A percentile compares a stretch with the other conserved stretches of the same genome.
Evolutionary conservation across 2,888 invertebrate genomes (phyloP).

Genomic region (Spicauda simplicius): DNA sequence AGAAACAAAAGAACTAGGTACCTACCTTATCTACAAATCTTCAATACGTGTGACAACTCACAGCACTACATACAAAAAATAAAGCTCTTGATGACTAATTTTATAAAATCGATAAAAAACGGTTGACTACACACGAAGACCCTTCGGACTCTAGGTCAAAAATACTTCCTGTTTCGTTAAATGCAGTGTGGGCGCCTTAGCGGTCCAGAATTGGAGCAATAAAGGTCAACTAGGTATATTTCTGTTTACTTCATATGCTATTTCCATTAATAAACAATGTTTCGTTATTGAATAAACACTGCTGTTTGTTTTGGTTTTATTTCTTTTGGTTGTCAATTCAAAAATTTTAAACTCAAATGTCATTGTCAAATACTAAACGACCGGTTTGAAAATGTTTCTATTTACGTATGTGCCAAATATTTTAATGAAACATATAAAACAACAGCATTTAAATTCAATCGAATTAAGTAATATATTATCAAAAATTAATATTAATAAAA

Average conservation of each 20-base stretch:
- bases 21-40: not conserved
- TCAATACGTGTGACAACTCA: not conserved
- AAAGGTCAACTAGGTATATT: not conserved
- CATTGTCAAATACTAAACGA: not conserved
- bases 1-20: not conserved
- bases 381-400: too few species aligned
- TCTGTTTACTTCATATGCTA: not conserved
- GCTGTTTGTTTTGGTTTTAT: not conserved
- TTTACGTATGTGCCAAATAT: too few species aligned
- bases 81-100: slow-evolving; percentile 16
- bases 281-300: not conserved
- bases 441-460: too few species aligned
- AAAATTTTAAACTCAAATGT: not conserved
- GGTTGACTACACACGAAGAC: not conserved
- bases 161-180: slow-evolving; percentile 8
- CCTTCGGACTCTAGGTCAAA: slow-evolving; percentile 12
- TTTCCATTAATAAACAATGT: not conserved
- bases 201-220: not conserved
- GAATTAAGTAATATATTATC: too few species aligned
- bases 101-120: slow-evolving; percentile 12
- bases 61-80: not conserved
- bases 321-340: not conserved
- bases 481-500: too few species aligned
- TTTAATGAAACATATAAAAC: too few species aligned
- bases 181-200: not conserved